Evolutionary conservation across 2,888 invertebrate genomes (phyloP).

Genomic region (Lithophane semibrunnea): DNA sequence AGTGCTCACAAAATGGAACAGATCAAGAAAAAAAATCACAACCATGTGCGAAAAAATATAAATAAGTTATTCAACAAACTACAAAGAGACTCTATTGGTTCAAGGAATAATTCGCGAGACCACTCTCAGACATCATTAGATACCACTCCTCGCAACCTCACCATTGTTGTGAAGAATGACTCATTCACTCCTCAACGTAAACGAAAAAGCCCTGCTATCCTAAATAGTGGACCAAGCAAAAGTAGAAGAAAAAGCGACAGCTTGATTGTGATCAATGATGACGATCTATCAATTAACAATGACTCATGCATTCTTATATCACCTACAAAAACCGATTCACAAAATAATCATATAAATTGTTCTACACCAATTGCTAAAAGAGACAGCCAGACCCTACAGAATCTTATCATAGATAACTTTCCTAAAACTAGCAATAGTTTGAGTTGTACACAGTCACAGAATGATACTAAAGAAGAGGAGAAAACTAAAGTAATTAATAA

Average conservation of each 20-base stretch:
- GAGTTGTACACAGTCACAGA: conserved; percentile 50
- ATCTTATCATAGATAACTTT: conserved; percentile 60
- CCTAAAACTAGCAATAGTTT: conserved; percentile 58
- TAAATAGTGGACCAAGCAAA: conserved; percentile 28
- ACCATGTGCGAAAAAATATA: conserved; percentile 52
- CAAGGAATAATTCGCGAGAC: conserved; percentile 21
- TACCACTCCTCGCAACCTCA: conserved; percentile 43
- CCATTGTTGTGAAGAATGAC: conserved; percentile 55
- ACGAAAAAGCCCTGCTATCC: conserved; percentile 40
- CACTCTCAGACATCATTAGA: conserved; percentile 14
- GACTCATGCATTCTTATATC: conserved; percentile 56
- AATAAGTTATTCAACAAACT: conserved; percentile 51
- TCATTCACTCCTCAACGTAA: conserved; percentile 46
- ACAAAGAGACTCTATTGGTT: conserved; percentile 26
- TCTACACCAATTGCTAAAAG: conserved; percentile 76
- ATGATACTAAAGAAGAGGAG: conserved; percentile 70
- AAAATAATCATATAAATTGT: conserved; percentile 68
- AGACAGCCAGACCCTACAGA: conserved; percentile 41
- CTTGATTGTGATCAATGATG: conserved; percentile 71
- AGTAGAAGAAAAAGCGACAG: conserved; percentile 45
- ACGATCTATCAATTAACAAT: conserved; percentile 65
- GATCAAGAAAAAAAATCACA: conserved; percentile 62
- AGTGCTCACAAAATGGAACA: conserved; percentile 65
- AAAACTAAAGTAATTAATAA: conserved; percentile 77
- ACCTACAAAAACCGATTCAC: conserved; percentile 56